Base-by-base conservation (phyloP, 2,113 vertebrate genomes). In the Jacana jacana region DNA sequence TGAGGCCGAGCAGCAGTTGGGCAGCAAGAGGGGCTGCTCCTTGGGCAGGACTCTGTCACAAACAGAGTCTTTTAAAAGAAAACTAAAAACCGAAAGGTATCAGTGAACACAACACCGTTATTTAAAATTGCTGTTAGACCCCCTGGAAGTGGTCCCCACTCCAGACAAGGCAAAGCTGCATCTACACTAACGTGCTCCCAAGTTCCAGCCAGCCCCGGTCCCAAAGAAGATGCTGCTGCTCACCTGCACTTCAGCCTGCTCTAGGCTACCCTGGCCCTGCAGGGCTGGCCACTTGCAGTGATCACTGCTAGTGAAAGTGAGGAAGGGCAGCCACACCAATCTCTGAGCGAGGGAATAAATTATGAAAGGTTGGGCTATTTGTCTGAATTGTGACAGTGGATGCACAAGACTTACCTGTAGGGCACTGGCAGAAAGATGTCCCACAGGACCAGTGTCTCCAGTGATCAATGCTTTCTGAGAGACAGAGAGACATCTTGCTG, bases 101-200 rank as follows among this genome's bases (percentile, higher is more conserved):
- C 27, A 3, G 35, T 2, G 30, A 17, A 19, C 14, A n/a, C 10
- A 23, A 44, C 33, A 28, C 12, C 1, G 6, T 7, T 18, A 31
- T 9, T 28, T 76, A 51, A 52, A 52, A 61, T 25, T 27, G n/a
- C 61, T 10, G 17, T 13, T n/a, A 5, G 65, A 37, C 35, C 12
- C 2, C 6, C 30, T 31, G 6, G 1, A 9, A 54, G 23, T 1
- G 1, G 13, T 58, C 78, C 13, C 37, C 20, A 8, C 61, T 18
- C 5, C 39, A 7, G 63, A 1, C 13, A 17, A 8, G 0, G 28
- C 25, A 4, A 7, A 35, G 57, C 18, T 55, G 46, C 35, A 24
- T 37, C 46, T 18, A n/a, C n/a, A n/a, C n/a, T n/a, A n/a, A n/a
- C n/a, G 4, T 0, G 4, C 33, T 17, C 23, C 16, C 1, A 4